Base-by-base conservation (phyloP, 2,113 vertebrate species). In the Mormyrus lacerda region DNA sequence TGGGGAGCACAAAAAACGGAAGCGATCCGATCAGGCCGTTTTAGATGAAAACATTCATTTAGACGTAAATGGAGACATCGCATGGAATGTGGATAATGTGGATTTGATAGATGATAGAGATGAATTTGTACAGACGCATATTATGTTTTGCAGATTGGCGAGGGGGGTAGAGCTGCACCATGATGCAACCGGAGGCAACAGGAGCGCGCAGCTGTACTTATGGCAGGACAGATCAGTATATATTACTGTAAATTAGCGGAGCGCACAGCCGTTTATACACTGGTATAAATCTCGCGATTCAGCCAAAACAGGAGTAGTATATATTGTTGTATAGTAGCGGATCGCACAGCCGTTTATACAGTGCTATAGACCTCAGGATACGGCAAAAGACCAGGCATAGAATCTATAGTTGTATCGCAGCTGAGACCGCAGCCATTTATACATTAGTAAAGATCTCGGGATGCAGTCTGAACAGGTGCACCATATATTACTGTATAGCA, bases 121-220 rank as follows among this genome's bases (percentile, higher is more conserved):
- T 47, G 79, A 47, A 47, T 42, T n/a, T 83, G 31, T 17, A 76
- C 69, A 39, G 69, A 39, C 35, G 69, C 79, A 83, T 39, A 39
- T 35, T 83, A 45, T 83, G 44, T 44, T 24, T 45, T 39, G 44
- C 17, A 83, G 39, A 83, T 24, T 15, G 44, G 79, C 69, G 47
- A 85, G 9, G 90, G 61, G 90, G 55, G 31, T 10, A 50, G 48
- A 88, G n/a, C 83, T n/a, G 87, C 58, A 82, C 88, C 94, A 96
- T 96, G 96, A 96, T 96, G 95, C 95, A 96, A 96, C 91, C 92
- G 90, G 87, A 76, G 93, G 96, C 94, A 96, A 96, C 91, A 89
- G 50, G 48, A 53, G n/a, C n/a, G 47, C 44, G 3, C 51, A 39
- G 86, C 39, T 17, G 39, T 44, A 58, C 27, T 19, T 24, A 58